Evolutionary conservation across 2,113 vertebrate species (phyloP), one percentile per base, ranked within the genome.

Genomic region (Stercorarius parasiticus): DNA sequence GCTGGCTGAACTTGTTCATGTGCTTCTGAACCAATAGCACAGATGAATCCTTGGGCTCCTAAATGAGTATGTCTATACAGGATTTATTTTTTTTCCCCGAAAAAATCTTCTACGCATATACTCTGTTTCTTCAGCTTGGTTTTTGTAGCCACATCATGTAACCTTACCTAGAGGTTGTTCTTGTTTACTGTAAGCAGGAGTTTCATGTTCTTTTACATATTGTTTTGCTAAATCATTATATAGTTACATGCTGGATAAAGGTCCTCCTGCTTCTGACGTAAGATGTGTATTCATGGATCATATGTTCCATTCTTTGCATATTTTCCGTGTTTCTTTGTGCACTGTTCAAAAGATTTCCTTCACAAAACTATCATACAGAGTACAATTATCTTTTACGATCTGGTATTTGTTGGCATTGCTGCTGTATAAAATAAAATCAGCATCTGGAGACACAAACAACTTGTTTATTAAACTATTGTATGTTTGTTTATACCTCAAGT

Each of bases 251-350:
- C 30, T 82, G 69, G 93, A 69, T n/a, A 27, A 27, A 89, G 8
- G 16, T 61, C 29, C n/a, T 74, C 94, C 74, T 94, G 53, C 47
- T 92, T 95, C 71, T 95, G 73, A 89, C 23, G 27, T 66, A 86
- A 11, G 30, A 76, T 56, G 59, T 80, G 74, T 93, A 80, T 91
- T 96, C 65, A 81, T 32, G 55, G 64, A 90, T 93, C 86, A 74
- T 87, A 79, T 74, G 74, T 95, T 91, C 90, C 59, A 90, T 96
- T 96, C 64, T 52, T 83, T 56, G 53, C 91, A 94, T 96, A 94
- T 81, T 97, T 97, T 95, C 89, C 84, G 6, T 69, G 67, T 81
- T 89, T 89, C 71, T 71, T 67, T 85, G 65, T 38, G 16, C 52
- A 83, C 50, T 74, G 52, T 78, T 93, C 47, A 86, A 93, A 87